phyloP scores from a whole-genome alignment of 2,888 invertebrate genomes.

The Melanophora roralis region DNA sequence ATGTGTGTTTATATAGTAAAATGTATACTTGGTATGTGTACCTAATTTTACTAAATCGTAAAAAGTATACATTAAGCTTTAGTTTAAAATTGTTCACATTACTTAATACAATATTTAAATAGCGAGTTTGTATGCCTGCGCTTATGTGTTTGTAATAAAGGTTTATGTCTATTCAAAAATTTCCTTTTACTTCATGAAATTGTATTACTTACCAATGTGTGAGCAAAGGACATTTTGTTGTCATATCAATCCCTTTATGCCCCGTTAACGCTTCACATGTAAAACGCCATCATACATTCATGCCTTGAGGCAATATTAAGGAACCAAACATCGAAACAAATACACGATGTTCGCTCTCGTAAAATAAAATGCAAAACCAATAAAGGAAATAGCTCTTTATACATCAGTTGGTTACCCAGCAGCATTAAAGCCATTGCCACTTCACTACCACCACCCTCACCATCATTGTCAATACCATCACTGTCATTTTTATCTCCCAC shows the following conservation, averaged over 20 bases:
- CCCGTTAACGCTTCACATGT: conserved; percentile 70
- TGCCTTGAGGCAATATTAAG: conserved; percentile 70
- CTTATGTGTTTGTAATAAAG: not conserved
- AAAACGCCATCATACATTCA: conserved; percentile 69
- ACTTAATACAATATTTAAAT: not conserved
- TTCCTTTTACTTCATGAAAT: conserved; percentile 48
- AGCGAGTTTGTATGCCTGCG: not conserved
- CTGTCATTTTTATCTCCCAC: not conserved
- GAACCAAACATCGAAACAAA: conserved; percentile 67
- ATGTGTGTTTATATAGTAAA: not conserved
- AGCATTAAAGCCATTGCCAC: conserved; percentile 41
- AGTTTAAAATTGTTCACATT: not conserved
- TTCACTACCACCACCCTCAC: conserved; percentile 31
- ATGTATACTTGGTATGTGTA: not conserved
- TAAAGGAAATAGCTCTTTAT: conserved; percentile 76
- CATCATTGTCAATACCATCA: not conserved
- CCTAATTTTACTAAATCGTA: too few relatives aligned
- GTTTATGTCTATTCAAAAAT: conserved; percentile 1
- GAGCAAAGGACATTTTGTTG: conserved; percentile 71
- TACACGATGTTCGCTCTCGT: conserved; percentile 66
- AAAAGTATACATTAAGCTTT: not conserved
- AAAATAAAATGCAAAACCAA: conserved; percentile 75
- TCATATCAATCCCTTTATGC: conserved; percentile 77
- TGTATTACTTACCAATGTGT: conserved; percentile 41
- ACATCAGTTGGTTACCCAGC: conserved; percentile 72